These are phyloP conservation scores for Danaus melanippus DNA, from an alignment of 1,140 invertebrate genomes.

Conservation along the genomic window DNA sequence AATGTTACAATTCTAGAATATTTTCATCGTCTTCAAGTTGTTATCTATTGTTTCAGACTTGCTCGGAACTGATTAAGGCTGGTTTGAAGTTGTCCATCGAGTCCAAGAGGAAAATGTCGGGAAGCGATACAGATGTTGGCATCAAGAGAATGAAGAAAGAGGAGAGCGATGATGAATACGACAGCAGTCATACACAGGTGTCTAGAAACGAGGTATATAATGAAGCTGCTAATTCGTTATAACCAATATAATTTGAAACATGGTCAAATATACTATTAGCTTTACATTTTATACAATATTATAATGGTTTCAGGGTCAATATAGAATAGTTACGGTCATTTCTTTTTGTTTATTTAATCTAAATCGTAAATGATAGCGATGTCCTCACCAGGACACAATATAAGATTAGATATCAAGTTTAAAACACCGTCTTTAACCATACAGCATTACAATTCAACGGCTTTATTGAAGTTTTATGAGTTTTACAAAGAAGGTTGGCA, in stretches of 20 bases:
- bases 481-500: constrained; percentile 53
- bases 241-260: constrained; percentile 1
- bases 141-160: constrained; percentile 76
- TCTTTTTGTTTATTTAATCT: too few species aligned
- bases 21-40: too few species aligned
- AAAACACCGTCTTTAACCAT: constrained; percentile 43
- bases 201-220: constrained; percentile 53
- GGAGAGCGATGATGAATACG: constrained; percentile 78
- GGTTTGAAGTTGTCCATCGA: constrained; percentile 91
- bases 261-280: background rate
- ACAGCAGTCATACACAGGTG: constrained; percentile 70
- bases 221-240: constrained; percentile 7
- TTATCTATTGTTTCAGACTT: constrained; percentile 74
- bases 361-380: too few species aligned
- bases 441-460: constrained; percentile 58
- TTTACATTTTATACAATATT: background rate
- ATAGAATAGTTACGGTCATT: too few species aligned
- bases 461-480: constrained; percentile 65
- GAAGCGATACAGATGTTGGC: constrained; percentile 74
- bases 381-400: constrained; percentile 24
- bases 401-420: constrained; percentile 38
- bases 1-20: too few species aligned
- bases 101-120: constrained; percentile 84
- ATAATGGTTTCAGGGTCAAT: constrained; percentile 3
- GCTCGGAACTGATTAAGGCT: constrained; percentile 92